Evolutionary conservation across 2,113 vertebrate genomes (phyloP).

Genomic region (Eublepharis macularius): DNA sequence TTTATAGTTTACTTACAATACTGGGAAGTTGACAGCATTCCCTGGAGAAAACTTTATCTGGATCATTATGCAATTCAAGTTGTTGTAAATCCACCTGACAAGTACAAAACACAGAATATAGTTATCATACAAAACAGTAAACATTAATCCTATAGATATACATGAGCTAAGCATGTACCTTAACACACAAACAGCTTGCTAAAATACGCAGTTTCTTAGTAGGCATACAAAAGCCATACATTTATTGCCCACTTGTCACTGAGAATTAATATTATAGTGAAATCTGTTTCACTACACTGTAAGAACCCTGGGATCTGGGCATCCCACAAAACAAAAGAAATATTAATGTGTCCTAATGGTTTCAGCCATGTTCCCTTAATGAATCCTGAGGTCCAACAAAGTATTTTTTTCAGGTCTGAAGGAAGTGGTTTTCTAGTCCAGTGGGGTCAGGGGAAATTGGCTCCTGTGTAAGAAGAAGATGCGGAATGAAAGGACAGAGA

Average conservation of each 20-base stretch:
- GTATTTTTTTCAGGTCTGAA: too few species aligned
- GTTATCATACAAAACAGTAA: neutral
- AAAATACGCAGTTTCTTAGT: too few species aligned
- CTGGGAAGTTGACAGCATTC: constrained; percentile 77
- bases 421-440: too few species aligned
- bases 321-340: too few species aligned
- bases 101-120: neutral
- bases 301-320: too few species aligned
- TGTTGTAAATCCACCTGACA: constrained; percentile 77
- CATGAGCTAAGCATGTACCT: accelerated
- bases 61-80: constrained; percentile 75
- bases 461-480: too few species aligned
- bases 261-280: neutral
- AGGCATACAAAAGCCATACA: neutral
- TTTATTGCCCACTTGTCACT: neutral
- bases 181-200: neutral
- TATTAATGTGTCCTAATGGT: too few species aligned
- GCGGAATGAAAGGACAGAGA: too few species aligned
- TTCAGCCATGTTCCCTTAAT: too few species aligned
- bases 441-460: too few species aligned
- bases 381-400: too few species aligned
- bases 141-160: neutral
- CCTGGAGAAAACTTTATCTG: constrained; percentile 76
- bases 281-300: neutral
- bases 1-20: constrained; percentile 60